phyloP scores from a whole-genome alignment of 2,888 invertebrate species.

The Idaea biselata region DNA sequence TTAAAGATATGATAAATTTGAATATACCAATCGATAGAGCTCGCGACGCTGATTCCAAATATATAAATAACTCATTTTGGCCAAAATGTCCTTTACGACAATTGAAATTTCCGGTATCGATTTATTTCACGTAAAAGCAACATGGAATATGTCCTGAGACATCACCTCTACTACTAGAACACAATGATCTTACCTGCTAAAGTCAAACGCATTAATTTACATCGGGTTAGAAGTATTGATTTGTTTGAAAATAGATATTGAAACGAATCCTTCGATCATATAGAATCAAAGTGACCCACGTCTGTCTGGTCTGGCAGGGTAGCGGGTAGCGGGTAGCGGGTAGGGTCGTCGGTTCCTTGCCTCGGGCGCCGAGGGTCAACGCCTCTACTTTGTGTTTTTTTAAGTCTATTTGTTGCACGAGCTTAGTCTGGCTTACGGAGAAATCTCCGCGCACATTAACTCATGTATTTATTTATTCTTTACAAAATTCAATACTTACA shows the following conservation, averaged over 20 bases:
- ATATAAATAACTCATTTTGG: too few relatives aligned
- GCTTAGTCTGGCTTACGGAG: neutral
- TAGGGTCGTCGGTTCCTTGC: conserved; percentile 16
- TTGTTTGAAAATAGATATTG: conserved; percentile 1
- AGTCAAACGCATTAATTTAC: neutral
- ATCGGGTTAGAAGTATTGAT: neutral
- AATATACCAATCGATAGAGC: too few relatives aligned
- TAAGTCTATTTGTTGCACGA: conserved; percentile 21
- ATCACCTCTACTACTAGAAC: too few relatives aligned
- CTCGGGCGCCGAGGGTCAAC: conserved; percentile 25
- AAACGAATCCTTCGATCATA: conserved; percentile 5
- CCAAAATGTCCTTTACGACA: too few relatives aligned
- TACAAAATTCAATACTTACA: neutral
- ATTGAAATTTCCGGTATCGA: too few relatives aligned
- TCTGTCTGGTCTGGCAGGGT: conserved; percentile 14
- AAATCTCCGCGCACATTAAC: neutral
- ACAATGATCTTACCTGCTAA: neutral
- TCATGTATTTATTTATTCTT: neutral
- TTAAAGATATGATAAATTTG: too few relatives aligned
- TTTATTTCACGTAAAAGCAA: too few relatives aligned
- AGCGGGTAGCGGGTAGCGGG: conserved; percentile 27
- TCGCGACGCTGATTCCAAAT: too few relatives aligned
- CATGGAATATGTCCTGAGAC: too few relatives aligned
- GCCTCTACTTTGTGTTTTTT: conserved; percentile 27
- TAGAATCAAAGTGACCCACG: conserved; percentile 25